Evolutionary conservation across 2,113 vertebrate species (phyloP), one percentile per base, ranked within the genome.

Genomic region (Phylloscopus trochilus): DNA sequence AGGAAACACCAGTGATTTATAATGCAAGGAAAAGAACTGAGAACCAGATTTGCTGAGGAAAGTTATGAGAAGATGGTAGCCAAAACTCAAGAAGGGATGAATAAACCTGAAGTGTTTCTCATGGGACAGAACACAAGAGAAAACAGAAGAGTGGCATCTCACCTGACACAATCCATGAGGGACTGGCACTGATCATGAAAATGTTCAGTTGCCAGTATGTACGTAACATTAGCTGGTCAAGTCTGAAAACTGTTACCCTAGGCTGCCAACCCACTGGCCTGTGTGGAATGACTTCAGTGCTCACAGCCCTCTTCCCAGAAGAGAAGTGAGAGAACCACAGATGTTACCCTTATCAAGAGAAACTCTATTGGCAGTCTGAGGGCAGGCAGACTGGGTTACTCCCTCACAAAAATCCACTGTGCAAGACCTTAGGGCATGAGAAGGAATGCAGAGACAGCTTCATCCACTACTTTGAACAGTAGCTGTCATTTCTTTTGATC

Each of bases 381-480:
- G 43, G n/a, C 21, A 33, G 1, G 4, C 0, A 0, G 20, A 18
- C 33, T 44, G 15, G 9, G 7, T 31, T 47, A 60, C 16, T 44
- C 7, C 30, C 52, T 55, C 52, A 26, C 24, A 83, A 41, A 13
- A 66, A 75, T 11, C 1, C 15, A 18, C 6, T 30, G 26, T 18
- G 28, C n/a, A 51, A n/a, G 39, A 74, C 52, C 30, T 30, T 13
- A 33, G 35, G n/a, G 39, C 8, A 18, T 16, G 26, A 77, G 24
- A 53, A 15, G 16, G 28, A 69, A 26, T 14, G 10, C 20, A 83
- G 23, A 80, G 19, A 51, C 33, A 76, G 16, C 28, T 88, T 56
- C 39, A 59, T 22, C 21, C 31, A 33, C 11, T 47, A 9, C 28
- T 80, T 47, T 35, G n/a, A 30, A 64, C 91, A 77, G 47, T 0